Conservation (phyloP, 2,888 invertebrate genomes). For the Argyra leucocephala region DNA sequence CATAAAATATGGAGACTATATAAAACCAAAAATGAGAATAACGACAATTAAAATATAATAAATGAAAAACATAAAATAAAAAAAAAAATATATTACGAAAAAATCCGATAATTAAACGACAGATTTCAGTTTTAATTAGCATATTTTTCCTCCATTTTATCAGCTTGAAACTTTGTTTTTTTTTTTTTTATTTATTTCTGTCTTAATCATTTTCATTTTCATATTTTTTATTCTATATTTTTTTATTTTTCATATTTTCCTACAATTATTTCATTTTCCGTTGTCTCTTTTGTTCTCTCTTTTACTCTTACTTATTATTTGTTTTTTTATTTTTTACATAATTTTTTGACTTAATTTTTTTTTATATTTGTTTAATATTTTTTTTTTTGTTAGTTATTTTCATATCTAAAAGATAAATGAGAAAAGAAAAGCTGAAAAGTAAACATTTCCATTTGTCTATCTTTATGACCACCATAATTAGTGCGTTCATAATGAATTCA, state of each 20-base stretch:
- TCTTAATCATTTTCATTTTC: background rate
- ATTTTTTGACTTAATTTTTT: background rate
- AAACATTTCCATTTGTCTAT: constrained; percentile 6
- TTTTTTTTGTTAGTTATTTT: background rate
- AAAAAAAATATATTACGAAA: background rate
- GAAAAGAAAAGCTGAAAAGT: constrained; percentile 4
- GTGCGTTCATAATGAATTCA: constrained; percentile 6
- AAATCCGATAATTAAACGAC: constrained; percentile 6
- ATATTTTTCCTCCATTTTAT: constrained; percentile 3
- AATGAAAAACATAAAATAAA: background rate
- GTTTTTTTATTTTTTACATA: background rate
- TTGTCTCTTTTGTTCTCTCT: background rate
- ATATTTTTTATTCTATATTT: background rate
- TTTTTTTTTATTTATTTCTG: background rate
- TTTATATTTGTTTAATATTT: background rate
- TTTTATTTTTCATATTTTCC: background rate
- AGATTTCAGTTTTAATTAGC: constrained; percentile 6
- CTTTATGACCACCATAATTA: constrained; percentile 6
- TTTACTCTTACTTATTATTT: background rate
- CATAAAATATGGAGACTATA: too few species aligned
- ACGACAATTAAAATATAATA: background rate
- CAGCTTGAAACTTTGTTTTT: background rate
- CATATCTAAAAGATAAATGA: constrained; percentile 1
- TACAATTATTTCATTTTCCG: background rate
- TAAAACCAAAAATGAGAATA: too few species aligned